These are phyloP conservation scores for Acronicta aceris DNA, from an alignment of 2,888 invertebrate genomes.

Conservation along the genomic window DNA sequence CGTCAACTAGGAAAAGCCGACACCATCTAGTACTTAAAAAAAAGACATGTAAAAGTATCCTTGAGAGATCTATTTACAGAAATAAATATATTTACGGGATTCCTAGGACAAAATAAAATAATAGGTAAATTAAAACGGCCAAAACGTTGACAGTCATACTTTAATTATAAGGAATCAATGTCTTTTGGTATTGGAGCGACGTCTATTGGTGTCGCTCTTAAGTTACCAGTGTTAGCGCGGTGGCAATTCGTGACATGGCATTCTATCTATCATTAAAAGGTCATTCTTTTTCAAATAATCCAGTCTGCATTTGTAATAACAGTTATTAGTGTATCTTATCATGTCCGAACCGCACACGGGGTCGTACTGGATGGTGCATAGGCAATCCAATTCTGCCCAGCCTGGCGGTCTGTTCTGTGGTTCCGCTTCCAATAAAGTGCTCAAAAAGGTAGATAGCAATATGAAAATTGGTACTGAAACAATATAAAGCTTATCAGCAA, in stretches of 20 bases:
- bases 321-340: slow-evolving; percentile 62
- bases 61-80: too few species aligned
- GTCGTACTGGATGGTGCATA: slow-evolving; percentile 66
- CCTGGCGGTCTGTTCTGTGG: slow-evolving; percentile 2
- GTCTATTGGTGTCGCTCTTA: slow-evolving; percentile 10
- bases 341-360: slow-evolving; percentile 65
- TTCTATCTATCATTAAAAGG: slow-evolving; percentile 33
- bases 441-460: slow-evolving; percentile 23
- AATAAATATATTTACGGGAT: too few species aligned
- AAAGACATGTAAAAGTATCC: too few species aligned
- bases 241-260: slow-evolving; percentile 56
- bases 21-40: too few species aligned
- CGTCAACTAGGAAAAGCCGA: too few species aligned
- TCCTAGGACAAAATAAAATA: too few species aligned
- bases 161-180: too few species aligned
- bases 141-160: too few species aligned
- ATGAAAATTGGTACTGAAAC: slow-evolving; percentile 50
- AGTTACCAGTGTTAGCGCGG: slow-evolving; percentile 4
- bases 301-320: slow-evolving; percentile 60
- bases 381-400: slow-evolving; percentile 57
- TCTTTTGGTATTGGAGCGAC: neutral
- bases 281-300: slow-evolving; percentile 46
- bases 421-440: slow-evolving; percentile 14
- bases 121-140: too few species aligned
- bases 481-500: neutral